phyloP scores from a whole-genome alignment of 2,888 invertebrate species.

The Listrodromus nycthemerus region DNA sequence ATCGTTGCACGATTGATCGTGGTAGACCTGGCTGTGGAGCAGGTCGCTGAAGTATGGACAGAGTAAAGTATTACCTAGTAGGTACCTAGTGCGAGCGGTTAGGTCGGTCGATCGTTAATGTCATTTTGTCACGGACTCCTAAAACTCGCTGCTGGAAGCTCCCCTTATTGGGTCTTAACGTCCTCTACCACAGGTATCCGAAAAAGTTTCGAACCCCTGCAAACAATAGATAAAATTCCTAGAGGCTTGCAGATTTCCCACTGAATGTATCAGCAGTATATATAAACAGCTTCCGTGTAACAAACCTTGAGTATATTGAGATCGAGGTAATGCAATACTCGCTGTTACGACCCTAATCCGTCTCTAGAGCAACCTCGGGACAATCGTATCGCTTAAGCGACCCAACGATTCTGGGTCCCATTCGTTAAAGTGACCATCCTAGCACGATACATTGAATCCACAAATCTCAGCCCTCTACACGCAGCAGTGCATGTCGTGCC shows the following conservation, averaged over 20 bases:
- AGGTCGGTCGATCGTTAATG: slow-evolving; percentile 51
- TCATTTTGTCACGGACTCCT: slow-evolving; percentile 50
- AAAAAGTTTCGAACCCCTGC: neutral
- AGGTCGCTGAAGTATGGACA: slow-evolving; percentile 42
- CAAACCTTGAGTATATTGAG: neutral
- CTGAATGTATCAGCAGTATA: neutral
- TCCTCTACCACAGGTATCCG: neutral
- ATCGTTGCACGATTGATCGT: slow-evolving; percentile 45
- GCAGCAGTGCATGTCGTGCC: slow-evolving; percentile 32
- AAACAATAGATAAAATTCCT: neutral
- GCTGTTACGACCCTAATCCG: neutral
- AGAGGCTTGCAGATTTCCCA: neutral
- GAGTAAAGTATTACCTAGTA: slow-evolving; percentile 18
- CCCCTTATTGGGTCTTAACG: slow-evolving; percentile 22
- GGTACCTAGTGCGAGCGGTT: slow-evolving; percentile 45
- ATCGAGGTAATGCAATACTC: neutral
- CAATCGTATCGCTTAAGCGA: neutral
- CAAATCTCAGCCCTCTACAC: slow-evolving; percentile 42
- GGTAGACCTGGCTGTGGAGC: slow-evolving; percentile 40
- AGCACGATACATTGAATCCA: slow-evolving; percentile 20
- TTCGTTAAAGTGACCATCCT: slow-evolving; percentile 38
- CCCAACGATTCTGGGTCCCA: slow-evolving; percentile 21
- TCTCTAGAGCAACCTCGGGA: slow-evolving; percentile 18
- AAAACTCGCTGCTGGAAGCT: slow-evolving; percentile 33
- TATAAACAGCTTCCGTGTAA: neutral